Base-by-base conservation (phyloP, 2,888 invertebrate genomes). In the Heliconius hortense region DNA sequence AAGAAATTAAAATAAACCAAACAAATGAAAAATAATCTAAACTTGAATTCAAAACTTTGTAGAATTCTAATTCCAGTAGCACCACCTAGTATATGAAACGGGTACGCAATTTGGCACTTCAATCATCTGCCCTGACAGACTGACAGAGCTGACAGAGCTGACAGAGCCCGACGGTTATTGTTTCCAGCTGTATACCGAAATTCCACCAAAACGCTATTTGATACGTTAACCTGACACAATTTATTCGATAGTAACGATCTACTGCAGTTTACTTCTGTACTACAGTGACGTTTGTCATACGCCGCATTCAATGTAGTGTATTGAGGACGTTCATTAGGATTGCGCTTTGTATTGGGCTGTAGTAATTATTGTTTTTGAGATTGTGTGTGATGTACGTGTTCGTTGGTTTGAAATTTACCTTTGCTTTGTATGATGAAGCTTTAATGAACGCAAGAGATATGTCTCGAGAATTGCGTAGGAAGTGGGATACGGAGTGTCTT, bases 81-180 rank as follows among this genome's bases (percentile, higher is more conserved):
- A 15, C 56, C 26, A 15, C 13, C 4, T 26, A 24, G 56, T 70
- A 64, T 56, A 64, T 74, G 64, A 70, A 69, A 74, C 64, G 68
- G 68, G 68, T 63, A 73, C 63, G 72, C 64, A 77, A 77, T 79
- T 79, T 72, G 67, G 67, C 76, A 74, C 56, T 70, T 74, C 74
- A 74, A 74, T 74, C 74, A 74, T 74, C 63, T 64, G 43, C 48
- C 63, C 75, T 73, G 76, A 69, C 73, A 76, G 73, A 59, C 76
- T 75, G 79, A 79, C 79, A 76, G 77, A 68, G 63, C 39, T 53
- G 53, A 53, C 53, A 53, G 53, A 53, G 53, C 21, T 43, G 77
- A 67, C 56, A 56, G 56, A 56, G 56, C n/a, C 8, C 73, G 76
- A 75, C 77, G 72, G 77, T 79, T 79, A 79, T 77, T 79, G 77